Base-by-base conservation (phyloP, 2,888 invertebrate species). In the Subacronicta megacephala region DNA sequence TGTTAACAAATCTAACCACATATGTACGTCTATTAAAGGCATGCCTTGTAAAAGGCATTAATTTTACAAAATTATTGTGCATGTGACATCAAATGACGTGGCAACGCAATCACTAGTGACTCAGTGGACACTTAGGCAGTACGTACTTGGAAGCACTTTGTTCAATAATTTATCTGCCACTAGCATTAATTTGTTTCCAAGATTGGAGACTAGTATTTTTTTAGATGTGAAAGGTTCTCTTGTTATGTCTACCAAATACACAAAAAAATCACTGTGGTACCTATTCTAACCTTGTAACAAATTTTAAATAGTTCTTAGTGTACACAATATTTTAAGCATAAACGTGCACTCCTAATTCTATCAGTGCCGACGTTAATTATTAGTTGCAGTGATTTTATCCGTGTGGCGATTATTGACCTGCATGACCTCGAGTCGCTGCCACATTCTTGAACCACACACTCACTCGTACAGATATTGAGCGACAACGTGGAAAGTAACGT, bases 381-480 rank as follows among this genome's bases (percentile, higher is more conserved):
- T 40, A 63, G 74, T 66, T 67, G 65, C 64, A 54, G 64, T 73
- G 72, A 74, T 72, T 75, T 60, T 53, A 74, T 72, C 59, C 62
- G 64, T 44, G 33, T 38, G 13, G 35, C 62, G 73, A 65, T 58
- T 52, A 43, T 68, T 76, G 78, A 81, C 78, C 78, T 59, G 42
- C 35, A 40, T 62, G 80, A 83, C 81, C 81, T 79, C 72, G 68
- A 74, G 62, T 65, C 68, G 62, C 64, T 66, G 70, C 72, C 83
- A 73, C 84, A 87, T 87, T 86, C 84, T 82, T 84, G 80, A 83
- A 80, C 80, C 81, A 76, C 61, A 77, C 78, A 77, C 65, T 72
- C 77, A 76, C 59, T 59, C 58, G 62, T 70, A 61, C 64, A 58
- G 71, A 67, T 68, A 74, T 73, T 77, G 37, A 47, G 42, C 61